Evolutionary conservation across 2,888 invertebrate species (phyloP).

Genomic region (Drosophila lacicola): DNA sequence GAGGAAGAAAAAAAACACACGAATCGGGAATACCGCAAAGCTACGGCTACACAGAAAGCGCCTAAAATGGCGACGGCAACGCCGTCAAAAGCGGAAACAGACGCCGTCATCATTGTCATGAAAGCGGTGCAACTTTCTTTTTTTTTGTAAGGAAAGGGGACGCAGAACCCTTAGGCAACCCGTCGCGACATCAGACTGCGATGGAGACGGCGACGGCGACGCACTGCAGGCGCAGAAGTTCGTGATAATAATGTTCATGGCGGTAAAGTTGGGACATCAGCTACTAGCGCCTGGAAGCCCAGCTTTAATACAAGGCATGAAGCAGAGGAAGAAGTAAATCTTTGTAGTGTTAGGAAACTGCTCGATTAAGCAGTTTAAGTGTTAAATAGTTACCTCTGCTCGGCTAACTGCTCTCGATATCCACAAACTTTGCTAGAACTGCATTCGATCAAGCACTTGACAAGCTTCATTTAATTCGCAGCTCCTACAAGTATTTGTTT

Average conservation of each 20-base stretch:
- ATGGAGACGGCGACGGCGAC: slow-evolving; percentile 4
- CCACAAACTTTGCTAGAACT: background rate
- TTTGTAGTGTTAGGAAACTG: background rate
- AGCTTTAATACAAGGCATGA: slow-evolving; percentile 10
- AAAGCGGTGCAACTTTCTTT: slow-evolving; percentile 62
- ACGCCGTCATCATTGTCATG: slow-evolving; percentile 75
- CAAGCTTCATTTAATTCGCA: slow-evolving; percentile 3
- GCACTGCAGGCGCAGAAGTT: slow-evolving; percentile 17
- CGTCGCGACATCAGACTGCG: slow-evolving; percentile 48
- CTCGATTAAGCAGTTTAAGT: slow-evolving; percentile 2
- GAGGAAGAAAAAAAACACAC: background rate
- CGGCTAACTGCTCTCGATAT: background rate
- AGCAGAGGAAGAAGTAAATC: background rate
- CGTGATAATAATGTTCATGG: slow-evolving; percentile 66
- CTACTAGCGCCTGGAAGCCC: background rate
- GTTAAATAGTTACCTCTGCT: background rate
- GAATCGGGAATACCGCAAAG: slow-evolving; percentile 31
- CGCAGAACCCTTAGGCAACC: slow-evolving; percentile 56
- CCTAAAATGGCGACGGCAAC: slow-evolving; percentile 61
- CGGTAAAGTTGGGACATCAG: background rate
- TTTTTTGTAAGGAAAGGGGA: slow-evolving; percentile 13
- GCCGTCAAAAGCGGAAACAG: slow-evolving; percentile 72
- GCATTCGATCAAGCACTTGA: slow-evolving; percentile 6
- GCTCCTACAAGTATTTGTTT: slow-evolving; percentile 44
- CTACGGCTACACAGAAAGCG: slow-evolving; percentile 27